Base-by-base conservation (phyloP, 1,140 invertebrate genomes). In the Drosophila pachea region DNA sequence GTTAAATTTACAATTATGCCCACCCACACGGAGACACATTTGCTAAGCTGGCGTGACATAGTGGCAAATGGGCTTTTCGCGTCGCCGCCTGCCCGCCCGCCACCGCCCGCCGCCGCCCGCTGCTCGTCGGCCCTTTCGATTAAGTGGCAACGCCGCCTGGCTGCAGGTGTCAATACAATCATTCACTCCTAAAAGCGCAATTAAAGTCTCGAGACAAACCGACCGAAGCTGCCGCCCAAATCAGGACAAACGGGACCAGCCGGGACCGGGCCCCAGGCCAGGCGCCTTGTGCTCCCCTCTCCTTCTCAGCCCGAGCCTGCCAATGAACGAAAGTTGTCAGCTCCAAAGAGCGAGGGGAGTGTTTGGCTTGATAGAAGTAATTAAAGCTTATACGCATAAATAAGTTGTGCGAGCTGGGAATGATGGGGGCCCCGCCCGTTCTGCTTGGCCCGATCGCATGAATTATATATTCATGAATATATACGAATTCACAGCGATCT, bases 1-100 rank as follows among this genome's bases (percentile, higher is more conserved):
- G 65, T 50, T n/a, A 56, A 73, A 58, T 73, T 58, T 69, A 69
- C 71, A 73, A 73, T 73, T 73, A 73, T 69, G 62, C 54, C 22
- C 40, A 65, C 38, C 35, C 52, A 68, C 54, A n/a, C 68, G 4
- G 16, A 29, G 38, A 35, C 52, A 35, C 59, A 68, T 55, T 63
- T 63, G 33, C 64, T 42, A 35, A 49, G 33, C 65, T 36, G 16
- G 8, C 36, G 8, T 50, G 43, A 48, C 49, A 68, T 53, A 47
- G 31, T 42, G 36, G 36, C 12, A 63, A 68, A 63, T 56, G 60
- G 52, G 64, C 56, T 60, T 67, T 53, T 61, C 64, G 60, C 56
- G 56, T 67, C 32, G 16, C 56, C 16, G 31, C 33, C 58, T 32
- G 38, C 16, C 12, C 4, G 40, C 11, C 29, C 22, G 11, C 5